Evolutionary conservation across 92 coral and sea anemone genomes (phyloP).

Genomic region (Actinernus sp.): DNA sequence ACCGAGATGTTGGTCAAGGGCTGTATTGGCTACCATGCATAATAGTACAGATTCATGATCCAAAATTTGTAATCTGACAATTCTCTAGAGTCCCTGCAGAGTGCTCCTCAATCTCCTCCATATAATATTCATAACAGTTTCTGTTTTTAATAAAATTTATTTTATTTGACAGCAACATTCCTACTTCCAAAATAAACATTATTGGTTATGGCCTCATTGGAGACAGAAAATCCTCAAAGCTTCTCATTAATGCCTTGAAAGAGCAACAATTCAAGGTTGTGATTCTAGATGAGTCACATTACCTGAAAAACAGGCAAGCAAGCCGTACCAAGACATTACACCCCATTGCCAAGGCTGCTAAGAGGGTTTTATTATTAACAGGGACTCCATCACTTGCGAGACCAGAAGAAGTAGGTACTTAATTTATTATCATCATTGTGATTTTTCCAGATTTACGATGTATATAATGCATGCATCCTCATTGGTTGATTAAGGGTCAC

Average conservation of each 20-base stretch:
- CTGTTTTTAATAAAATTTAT: neutral
- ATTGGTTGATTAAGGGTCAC: no score
- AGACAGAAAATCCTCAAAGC: slow-evolving; percentile 54
- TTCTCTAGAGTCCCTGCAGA: no score
- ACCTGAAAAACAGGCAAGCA: slow-evolving; percentile 81
- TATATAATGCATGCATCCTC: no score
- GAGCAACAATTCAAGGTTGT: slow-evolving; percentile 78
- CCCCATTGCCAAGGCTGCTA: slow-evolving; percentile 80
- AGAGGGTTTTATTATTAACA: slow-evolving; percentile 74
- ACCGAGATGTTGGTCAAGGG: no score
- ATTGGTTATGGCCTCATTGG: slow-evolving; percentile 92
- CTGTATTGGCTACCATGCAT: no score
- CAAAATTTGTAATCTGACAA: no score
- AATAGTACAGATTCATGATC: no score
- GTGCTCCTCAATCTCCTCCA: neutral
- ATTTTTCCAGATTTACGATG: no score
- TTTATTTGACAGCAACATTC: slow-evolving; percentile 66
- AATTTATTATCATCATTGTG: neutral
- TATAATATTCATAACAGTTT: no score
- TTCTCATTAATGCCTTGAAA: slow-evolving; percentile 77
- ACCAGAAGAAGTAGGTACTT: slow-evolving; percentile 94
- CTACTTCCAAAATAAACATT: slow-evolving; percentile 70
- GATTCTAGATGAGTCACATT: slow-evolving; percentile 95
- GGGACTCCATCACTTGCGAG: slow-evolving; percentile 98
- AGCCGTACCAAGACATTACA: slow-evolving; percentile 83